A percentile compares a stretch with the other conserved stretches of the same genome.
These are phyloP conservation scores for Sebastolobus altivelis DNA, from an alignment of 2,797 vertebrate species.

Conservation along the genomic window DNA sequence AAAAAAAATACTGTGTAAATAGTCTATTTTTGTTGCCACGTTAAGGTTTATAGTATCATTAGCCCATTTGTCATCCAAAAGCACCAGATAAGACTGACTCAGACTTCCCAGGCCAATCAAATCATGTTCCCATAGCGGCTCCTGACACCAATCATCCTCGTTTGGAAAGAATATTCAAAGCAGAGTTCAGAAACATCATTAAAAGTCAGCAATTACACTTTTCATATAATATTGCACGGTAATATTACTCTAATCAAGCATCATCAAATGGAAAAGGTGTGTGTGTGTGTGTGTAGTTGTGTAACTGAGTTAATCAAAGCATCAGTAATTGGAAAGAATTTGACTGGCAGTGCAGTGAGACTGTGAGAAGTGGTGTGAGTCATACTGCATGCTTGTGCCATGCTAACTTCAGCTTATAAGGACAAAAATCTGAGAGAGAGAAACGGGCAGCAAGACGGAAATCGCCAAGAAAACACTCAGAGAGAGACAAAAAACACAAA, in stretches of 20 bases:
- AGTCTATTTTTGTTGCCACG: conserved; percentile 37
- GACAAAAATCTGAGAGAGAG: conserved; percentile 61
- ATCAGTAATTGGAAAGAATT: conserved; percentile 65
- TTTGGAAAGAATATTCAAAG: conserved; percentile 19
- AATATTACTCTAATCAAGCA: conserved; percentile 12
- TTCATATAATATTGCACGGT: conserved; percentile 28
- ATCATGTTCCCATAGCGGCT: conserved; percentile 48
- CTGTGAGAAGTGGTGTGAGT: conserved; percentile 61
- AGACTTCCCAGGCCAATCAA: conserved; percentile 41
- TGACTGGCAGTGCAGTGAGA: conserved; percentile 53
- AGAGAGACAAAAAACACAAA: conserved; percentile 40
- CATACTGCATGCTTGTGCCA: conserved; percentile 59
- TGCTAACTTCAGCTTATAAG: conserved; percentile 75
- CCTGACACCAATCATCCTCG: conserved; percentile 10
- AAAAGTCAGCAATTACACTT: conserved; percentile 10
- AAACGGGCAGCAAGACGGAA: conserved; percentile 33
- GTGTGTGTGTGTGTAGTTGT: conserved; percentile 13
- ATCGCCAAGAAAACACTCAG: conserved; percentile 54
- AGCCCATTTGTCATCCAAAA: conserved; percentile 48
- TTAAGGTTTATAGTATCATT: conserved; percentile 45
- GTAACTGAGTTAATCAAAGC: conserved; percentile 53
- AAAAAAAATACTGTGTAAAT: conserved; percentile 44
- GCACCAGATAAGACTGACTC: conserved; percentile 49
- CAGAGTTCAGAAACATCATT: conserved; percentile 15
- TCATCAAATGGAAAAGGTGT: conserved; percentile 21